Evolutionary conservation across 2,797 vertebrate species (phyloP), one percentile per base, ranked within the genome.

Genomic region (Distichodus sexfasciatus): DNA sequence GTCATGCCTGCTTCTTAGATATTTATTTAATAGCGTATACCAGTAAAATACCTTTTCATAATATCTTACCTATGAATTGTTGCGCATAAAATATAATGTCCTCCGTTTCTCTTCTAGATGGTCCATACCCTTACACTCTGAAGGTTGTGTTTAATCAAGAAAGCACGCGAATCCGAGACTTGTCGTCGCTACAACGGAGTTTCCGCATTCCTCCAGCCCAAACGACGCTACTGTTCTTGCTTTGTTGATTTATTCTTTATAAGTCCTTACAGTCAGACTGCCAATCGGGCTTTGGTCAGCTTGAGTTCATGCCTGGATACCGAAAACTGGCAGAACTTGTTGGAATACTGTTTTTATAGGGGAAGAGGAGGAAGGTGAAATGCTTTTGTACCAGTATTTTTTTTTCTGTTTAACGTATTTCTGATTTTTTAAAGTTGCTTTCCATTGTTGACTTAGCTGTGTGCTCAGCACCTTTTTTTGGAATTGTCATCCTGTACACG

Each of bases 61-160:
- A n/a, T n/a, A n/a, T n/a, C n/a, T n/a, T n/a, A n/a, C n/a, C n/a
- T n/a, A n/a, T n/a, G n/a, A n/a, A n/a, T n/a, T n/a, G n/a, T n/a
- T n/a, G n/a, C n/a, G n/a, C n/a, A n/a, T n/a, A n/a, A n/a, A n/a
- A n/a, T n/a, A n/a, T n/a, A n/a, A n/a, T n/a, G 44, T 58, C 1
- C 12, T 2, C 61, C 38, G 57, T 19, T 35, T 70, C 23, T 23
- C 5, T 35, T 65, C 12, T 61, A 97, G 94, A 93, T 87, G 94
- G 95, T 31, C 94, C 94, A 2, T 96, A 97, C 76, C 95, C 95
- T 0, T 97, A 95, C 80, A 97, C 95, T 58, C 90, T 97, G 82
- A 97, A 97, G 87, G n/a, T 83, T 97, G 86, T 97, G 95, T 85
- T 97, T 96, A 89, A 96, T 94, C 19, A 96, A 92, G 94, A 55